Conservation (phyloP, 2,797 vertebrate species). For the Pangasius djambal region DNA sequence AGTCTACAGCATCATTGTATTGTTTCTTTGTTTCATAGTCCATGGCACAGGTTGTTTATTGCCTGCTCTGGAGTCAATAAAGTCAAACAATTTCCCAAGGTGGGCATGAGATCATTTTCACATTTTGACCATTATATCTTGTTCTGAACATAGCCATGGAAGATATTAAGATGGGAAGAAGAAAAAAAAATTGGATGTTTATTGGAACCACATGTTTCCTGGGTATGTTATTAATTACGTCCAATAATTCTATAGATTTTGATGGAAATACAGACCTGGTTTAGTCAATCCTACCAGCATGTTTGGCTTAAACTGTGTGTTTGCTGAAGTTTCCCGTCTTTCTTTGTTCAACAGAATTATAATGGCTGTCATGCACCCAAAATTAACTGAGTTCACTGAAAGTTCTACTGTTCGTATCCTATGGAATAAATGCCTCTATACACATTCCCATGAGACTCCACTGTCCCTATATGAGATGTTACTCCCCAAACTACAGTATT, state of each 20-base stretch:
- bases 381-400: background rate
- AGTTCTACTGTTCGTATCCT: background rate
- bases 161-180: background rate
- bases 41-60: background rate
- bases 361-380: background rate
- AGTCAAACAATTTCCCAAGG: constrained; percentile 7
- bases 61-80: background rate
- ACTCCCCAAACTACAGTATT: background rate
- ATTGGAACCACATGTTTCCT: constrained; percentile 55
- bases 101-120: constrained; percentile 28
- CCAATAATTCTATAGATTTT: constrained; percentile 48
- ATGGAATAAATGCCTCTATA: constrained; percentile 4
- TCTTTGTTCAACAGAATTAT: constrained; percentile 1
- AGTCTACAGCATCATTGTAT: background rate
- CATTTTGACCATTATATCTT: background rate
- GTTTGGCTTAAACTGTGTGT: constrained; percentile 2
- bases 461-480: background rate
- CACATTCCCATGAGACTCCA: background rate
- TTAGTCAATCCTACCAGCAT: constrained; percentile 49
- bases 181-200: background rate
- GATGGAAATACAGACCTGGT: constrained; percentile 34
- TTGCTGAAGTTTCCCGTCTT: background rate
- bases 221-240: constrained; percentile 53
- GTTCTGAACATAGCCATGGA: background rate
- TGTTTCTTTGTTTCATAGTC: background rate